Evolutionary conservation across 2,797 vertebrate genomes (phyloP).

Genomic region (Pteronotus mesoamericanus): DNA sequence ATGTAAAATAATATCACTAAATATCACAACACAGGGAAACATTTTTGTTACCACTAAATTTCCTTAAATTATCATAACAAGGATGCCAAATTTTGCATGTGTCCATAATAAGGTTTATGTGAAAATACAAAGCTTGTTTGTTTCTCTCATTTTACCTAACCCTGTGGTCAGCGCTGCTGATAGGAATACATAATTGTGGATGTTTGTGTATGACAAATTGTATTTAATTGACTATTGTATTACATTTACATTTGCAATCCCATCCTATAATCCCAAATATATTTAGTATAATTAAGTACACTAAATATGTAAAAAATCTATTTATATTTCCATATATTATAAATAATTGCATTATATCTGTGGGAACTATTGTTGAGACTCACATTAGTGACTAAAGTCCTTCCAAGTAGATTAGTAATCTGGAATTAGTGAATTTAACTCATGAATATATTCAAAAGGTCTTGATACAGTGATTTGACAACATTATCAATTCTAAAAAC

Average conservation of each 20-base stretch:
- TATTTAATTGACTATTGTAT: background rate
- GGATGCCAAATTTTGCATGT: background rate
- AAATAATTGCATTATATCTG: background rate
- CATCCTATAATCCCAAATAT: background rate
- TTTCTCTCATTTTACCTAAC: background rate
- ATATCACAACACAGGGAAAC: background rate
- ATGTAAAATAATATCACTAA: background rate
- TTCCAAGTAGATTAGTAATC: background rate
- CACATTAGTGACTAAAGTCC: background rate
- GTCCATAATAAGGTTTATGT: background rate
- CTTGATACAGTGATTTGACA: background rate
- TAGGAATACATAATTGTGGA: background rate
- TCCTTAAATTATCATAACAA: background rate
- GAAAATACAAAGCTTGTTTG: background rate
- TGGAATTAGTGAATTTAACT: background rate
- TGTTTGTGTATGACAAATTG: background rate
- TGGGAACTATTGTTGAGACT: background rate
- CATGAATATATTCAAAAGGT: background rate
- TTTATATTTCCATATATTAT: background rate
- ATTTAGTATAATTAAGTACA: background rate
- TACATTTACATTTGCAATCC: background rate
- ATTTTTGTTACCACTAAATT: background rate
- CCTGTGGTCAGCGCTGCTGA: background rate
- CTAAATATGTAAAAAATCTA: background rate
- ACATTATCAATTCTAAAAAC: background rate